A percentile compares a stretch with the other conserved stretches of the same genome.
Conservation (phyloP, 2,797 vertebrate genomes). For the Eremophila alpestris region DNA sequence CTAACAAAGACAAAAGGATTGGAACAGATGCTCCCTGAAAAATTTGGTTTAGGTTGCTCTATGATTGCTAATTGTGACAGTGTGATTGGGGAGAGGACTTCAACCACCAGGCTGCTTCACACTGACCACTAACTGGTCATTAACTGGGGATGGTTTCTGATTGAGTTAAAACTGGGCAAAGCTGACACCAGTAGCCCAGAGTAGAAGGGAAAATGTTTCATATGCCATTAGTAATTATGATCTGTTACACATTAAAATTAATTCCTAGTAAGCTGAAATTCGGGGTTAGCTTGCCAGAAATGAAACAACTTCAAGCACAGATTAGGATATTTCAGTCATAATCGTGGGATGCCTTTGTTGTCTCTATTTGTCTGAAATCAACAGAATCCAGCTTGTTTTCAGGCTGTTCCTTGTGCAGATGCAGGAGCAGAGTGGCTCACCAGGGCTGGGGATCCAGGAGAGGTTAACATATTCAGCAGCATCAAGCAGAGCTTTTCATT, state of each 20-base stretch:
- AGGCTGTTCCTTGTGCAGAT: not conserved
- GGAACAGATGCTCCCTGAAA: not conserved
- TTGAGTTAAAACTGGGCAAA: not conserved
- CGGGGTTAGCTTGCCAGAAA: not conserved
- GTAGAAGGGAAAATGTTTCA: not conserved
- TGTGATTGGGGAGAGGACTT: not conserved
- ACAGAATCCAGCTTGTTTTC: not conserved
- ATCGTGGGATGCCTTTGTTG: conserved; percentile 11
- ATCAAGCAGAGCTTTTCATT: conserved; percentile 77
- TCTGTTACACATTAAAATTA: not conserved
- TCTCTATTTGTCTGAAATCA: not conserved
- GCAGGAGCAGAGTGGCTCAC: conserved; percentile 52
- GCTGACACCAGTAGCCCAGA: not conserved
- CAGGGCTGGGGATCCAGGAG: conserved; percentile 62
- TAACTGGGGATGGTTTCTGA: not conserved
- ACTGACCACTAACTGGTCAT: not conserved
- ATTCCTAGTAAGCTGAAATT: not conserved
- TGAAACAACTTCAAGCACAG: not conserved
- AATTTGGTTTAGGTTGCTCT: not conserved
- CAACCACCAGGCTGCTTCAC: not conserved
- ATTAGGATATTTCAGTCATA: not conserved
- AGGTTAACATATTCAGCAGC: conserved; percentile 69
- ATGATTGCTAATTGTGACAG: rapidly evolving
- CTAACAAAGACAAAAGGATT: not conserved
- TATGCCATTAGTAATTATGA: not conserved